Percentiles rank a stretch among this genome's conserved stretches.
Evolutionary conservation across 2,113 vertebrate species (phyloP).

Genomic region (Rhegmatorhina hoffmannsi): DNA sequence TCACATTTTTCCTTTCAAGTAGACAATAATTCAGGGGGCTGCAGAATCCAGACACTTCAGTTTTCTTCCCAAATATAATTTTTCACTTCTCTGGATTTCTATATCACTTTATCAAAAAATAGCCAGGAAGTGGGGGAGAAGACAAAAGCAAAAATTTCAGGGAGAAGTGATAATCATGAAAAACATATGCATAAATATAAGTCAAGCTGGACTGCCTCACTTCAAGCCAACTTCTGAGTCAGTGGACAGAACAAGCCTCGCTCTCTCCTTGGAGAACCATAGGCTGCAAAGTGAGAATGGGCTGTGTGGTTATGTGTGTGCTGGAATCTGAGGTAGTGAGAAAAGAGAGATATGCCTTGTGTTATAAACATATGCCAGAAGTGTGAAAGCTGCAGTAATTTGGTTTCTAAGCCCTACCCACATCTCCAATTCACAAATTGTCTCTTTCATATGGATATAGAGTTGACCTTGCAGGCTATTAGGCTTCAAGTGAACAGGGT

Average conservation of each 20-base stretch:
- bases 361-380: conserved; percentile 64
- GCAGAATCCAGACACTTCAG: not conserved
- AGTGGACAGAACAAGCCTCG: not conserved
- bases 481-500: conserved; percentile 71
- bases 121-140: not conserved
- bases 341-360: conserved; percentile 1
- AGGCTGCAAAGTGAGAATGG: not conserved
- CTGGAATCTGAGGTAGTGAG: not conserved
- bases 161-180: not conserved
- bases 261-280: not conserved
- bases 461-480: conserved; percentile 73
- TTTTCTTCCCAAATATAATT: not conserved
- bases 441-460: conserved; percentile 73
- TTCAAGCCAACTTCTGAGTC: not conserved
- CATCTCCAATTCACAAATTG: conserved; percentile 69
- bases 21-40: not conserved
- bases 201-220: not conserved
- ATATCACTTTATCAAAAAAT: not conserved
- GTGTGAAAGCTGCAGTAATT: conserved; percentile 70
- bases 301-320: not conserved
- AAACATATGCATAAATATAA: not conserved
- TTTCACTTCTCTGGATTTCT: not conserved
- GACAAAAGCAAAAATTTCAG: not conserved
- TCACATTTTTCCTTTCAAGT: not conserved
- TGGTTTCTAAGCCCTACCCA: conserved; percentile 60